Evolutionary conservation across 2,888 invertebrate genomes (phyloP), one percentile per base, ranked within the genome.

Genomic region (Parascotia fuliginaria): DNA sequence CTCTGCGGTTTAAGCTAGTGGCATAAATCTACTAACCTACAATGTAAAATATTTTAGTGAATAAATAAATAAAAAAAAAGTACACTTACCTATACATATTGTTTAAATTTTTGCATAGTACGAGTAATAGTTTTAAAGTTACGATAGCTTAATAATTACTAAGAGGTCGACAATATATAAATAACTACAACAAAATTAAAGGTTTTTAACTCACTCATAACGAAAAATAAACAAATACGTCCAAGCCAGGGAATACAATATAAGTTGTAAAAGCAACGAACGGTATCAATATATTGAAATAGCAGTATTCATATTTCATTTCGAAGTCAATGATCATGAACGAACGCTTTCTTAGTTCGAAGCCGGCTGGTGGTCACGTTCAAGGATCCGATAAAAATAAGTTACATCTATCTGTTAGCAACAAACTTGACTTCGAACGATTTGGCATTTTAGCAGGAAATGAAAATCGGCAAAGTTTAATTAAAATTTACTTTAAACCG

Each of bases 381-480:
- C 66, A 52, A 59, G 59, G 53, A 66, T 65, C 63, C 67, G 75
- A 75, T 73, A 72, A 65, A 75, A 76, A 71, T 69, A 71, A 79
- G 64, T 73, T 64, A 72, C 62, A 69, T 73, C 65, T 74, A 73
- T 74, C 68, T 60, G 48, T 57, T 55, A 45, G 48, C 33, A 60
- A 54, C 58, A 60, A 69, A 61, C 61, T 65, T 56, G 33, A 43
- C 39, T 34, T 29, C 60, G 42, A 55, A 54, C 53, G 67, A 71
- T 61, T 68, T 58, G 45, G 73, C 70, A 71, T 77, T 73, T 71
- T 68, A 73, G 60, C 70, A 79, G 83, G 85, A 83, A 80, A 69
- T 69, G 76, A 77, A 77, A 83, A 84, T 78, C 74, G 82, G 64
- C 61, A 40, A 86, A 85, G 80, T 86, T 85, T 79, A 85, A 86